Conservation (phyloP, 2,888 invertebrate species). For the Ephialtes manifestator region DNA sequence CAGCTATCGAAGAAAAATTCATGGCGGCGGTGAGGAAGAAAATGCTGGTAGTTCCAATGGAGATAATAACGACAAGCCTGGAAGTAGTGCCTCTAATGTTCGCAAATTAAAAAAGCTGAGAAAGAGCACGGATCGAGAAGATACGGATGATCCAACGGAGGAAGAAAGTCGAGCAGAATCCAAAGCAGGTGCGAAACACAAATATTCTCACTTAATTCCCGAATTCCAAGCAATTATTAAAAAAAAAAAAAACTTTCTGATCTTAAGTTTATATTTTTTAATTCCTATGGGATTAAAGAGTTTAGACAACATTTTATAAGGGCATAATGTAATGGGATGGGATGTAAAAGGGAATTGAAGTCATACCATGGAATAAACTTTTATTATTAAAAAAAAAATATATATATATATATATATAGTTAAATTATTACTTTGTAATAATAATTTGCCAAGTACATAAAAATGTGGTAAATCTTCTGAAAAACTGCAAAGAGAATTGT, state of each 20-base stretch:
- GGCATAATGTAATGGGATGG: too few relatives aligned
- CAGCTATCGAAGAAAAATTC: neutral
- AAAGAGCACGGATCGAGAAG: constrained; percentile 70
- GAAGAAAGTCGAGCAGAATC: neutral
- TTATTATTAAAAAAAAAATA: too few relatives aligned
- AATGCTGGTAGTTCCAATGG: neutral
- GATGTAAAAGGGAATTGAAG: too few relatives aligned
- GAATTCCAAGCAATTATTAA: neutral
- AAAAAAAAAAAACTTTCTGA: neutral
- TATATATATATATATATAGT: too few relatives aligned
- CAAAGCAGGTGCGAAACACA: neutral
- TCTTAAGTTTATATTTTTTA: constrained; percentile 2
- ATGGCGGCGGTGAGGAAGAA: neutral
- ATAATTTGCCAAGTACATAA: too few relatives aligned
- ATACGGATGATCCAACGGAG: neutral
- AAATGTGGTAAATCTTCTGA: too few relatives aligned
- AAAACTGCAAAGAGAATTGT: too few relatives aligned
- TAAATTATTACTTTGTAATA: too few relatives aligned
- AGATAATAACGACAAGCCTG: constrained; percentile 16
- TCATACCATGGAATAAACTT: too few relatives aligned
- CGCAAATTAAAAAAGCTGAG: constrained; percentile 78
- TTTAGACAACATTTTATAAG: too few relatives aligned
- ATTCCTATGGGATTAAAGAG: neutral
- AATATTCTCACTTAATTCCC: neutral
- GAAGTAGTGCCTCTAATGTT: constrained; percentile 69